Base-by-base conservation (phyloP, 2,888 invertebrate species). In the Diachrysia chrysitis region DNA sequence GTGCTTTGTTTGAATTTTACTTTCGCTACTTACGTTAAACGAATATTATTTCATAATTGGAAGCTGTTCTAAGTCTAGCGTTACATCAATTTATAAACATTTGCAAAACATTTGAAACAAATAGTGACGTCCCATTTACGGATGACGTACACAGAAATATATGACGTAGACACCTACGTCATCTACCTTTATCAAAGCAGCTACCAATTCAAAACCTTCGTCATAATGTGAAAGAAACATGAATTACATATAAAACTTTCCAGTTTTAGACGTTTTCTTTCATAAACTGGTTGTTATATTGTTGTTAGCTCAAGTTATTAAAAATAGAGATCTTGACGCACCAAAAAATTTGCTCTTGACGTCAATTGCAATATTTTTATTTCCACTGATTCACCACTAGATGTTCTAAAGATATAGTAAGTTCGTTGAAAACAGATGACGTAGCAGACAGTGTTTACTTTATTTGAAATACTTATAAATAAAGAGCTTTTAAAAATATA, bases 301-400 rank as follows among this genome's bases (percentile, higher is more conserved):
- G 42, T 42, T 42, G n/a, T 7, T 42, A n/a, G 42, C n/a, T 42
- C 42, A 42, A 42, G 0, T 42, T n/a, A 42, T 58, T 56, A 79
- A 67, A 78, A 56, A 16, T 29, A 23, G n/a, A 64, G 29, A 67
- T 55, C 62, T 71, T 79, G 76, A 79, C 82, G 82, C 71, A 79
- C 69, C 60, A 54, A 79, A 67, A 69, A 61, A 69, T 56, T 53
- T 42, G 60, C 63, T 69, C 42, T 58, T 82, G 80, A 80, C 80
- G 80, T 82, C 80, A 82, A 74, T 57, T 70, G 55, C 66, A 74
- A 67, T 69, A 76, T 74, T 79, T 73, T 76, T 76, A 76, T 68
- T 69, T 71, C 23, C 42, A 61, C 68, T 76, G 72, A 76, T 63
- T 76, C 77, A 69, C 46, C 58, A 16, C 72, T 61, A 64, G 16